Conservation (phyloP, 2,113 vertebrate species). For the Acrocephalus arundinaceus region DNA sequence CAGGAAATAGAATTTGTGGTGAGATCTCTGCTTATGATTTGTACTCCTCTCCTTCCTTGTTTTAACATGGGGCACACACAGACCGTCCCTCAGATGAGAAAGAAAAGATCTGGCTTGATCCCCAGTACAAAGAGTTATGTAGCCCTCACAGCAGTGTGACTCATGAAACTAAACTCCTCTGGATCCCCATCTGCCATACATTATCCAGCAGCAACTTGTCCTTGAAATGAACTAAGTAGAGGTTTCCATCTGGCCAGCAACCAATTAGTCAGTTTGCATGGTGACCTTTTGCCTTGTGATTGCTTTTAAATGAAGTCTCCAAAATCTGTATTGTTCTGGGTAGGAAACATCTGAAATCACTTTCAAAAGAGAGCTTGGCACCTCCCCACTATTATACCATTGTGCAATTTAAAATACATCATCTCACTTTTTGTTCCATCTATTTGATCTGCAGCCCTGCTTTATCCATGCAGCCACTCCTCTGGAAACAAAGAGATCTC, state of each 20-base stretch:
- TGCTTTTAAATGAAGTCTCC: conserved; percentile 39
- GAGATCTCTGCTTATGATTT: not conserved
- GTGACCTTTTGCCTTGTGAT: conserved; percentile 40
- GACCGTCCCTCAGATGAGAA: not conserved
- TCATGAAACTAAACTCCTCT: not conserved
- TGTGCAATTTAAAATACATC: conserved; percentile 33
- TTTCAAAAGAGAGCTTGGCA: conserved; percentile 31
- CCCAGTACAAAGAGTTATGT: not conserved
- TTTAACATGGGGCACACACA: not conserved
- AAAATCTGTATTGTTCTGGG: conserved; percentile 38
- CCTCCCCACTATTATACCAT: not conserved
- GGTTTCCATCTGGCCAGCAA: conserved; percentile 23
- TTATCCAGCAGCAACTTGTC: conserved; percentile 25
- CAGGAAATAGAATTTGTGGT: not conserved
- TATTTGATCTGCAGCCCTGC: conserved; percentile 17
- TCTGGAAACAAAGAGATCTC: not conserved
- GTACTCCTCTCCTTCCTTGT: not conserved
- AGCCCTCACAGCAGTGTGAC: not conserved
- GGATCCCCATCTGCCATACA: not conserved
- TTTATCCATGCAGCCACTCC: not conserved
- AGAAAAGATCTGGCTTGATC: not conserved
- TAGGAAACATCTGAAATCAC: conserved; percentile 49
- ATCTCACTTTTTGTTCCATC: not conserved
- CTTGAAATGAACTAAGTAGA: conserved; percentile 14
- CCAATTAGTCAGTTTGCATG: conserved; percentile 25